Base-by-base conservation (phyloP, 2,797 vertebrate species). In the Gymnopithys bicolor region DNA sequence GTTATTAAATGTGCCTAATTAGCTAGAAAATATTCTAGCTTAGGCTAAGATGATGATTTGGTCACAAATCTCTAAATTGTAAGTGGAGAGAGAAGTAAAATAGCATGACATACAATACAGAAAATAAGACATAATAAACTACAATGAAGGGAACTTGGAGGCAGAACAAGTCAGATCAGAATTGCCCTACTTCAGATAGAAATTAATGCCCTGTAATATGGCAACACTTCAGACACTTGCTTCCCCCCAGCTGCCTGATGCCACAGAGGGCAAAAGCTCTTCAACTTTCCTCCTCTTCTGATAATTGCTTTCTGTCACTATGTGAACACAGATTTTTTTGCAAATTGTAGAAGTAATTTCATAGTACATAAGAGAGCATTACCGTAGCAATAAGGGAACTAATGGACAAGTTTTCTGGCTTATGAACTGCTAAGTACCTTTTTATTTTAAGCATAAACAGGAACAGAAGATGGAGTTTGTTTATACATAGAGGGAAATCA, bases 401-500 rank as follows among this genome's bases (percentile, higher is more conserved):
- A 97, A 94, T 24, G 35, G 76, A n/a, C 45, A 89, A 53, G 74
- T 53, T 91, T 94, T 93, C 74, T 87, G 68, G 35, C 24, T 88
- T 89, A 78, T 60, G 63, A 93, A 43, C 39, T 43, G 48, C 43
- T 48, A 87, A 90, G 32, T 78, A 55, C 18, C 9, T 92, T 87
- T 95, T 93, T 56, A 79, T 64, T 96, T 95, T 71, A 84, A 90
- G 19, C 37, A 69, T 67, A 84, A 88, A 78, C 25, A 70, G 48
- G 71, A 90, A 60, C 21, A 55, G 43, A 82, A 79, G 59, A 63
- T 69, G 41, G 62, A 68, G 15, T 60, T 91, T 94, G 22, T 92
- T 89, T 93, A 66, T 39, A 74, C 32, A 17, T 10, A 35, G 48
- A 87, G 5, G 13, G 16, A 91, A 92, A 66, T 90, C n/a, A 90